Base-by-base conservation (phyloP, 1,140 invertebrate genomes). In the Trichonephila inaurata region DNA sequence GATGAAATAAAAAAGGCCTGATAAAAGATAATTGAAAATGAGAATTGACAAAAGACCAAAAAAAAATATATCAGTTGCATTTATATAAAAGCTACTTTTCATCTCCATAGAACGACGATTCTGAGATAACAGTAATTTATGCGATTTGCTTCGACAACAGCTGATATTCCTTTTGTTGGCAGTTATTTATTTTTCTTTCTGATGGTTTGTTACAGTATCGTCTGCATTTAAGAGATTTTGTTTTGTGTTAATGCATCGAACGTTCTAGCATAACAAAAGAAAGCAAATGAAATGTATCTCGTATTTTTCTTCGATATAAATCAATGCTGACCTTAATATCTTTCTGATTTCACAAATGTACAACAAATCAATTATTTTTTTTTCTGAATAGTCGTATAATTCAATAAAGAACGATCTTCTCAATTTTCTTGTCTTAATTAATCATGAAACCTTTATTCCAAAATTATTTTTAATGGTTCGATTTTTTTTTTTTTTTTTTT, bases 31-130 rank as follows among this genome's bases (percentile, higher is more conserved):
- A 51, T 51, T 12, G 7, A 51, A 51, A 51, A 51, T 51, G 51
- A 51, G 10, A 51, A 51, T 10, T 51, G 0, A 51, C 10, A 51
- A 51, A 51, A 51, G 51, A 51, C 7, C 51, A 51, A 12, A 51
- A 7, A 51, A 12, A 51, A n/a, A n/a, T n/a, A n/a, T n/a, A 51
- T 51, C 10, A 8, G 51, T 51, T 51, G 4, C 51, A 51, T 51
- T 51, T 10, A 58, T 58, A 44, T 24, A 21, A 58, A 44, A 85
- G 82, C 58, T 85, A 60, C 58, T 85, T 85, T 85, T 44, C 82
- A 85, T 85, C 58, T 85, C 21, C 24, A 58, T 60, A 58, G 58
- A 58, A 85, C 24, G 82, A 60, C 18, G 44, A 85, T 85, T 60
- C 82, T n/a, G 24, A 58, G 44, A 85, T 60, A 85, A 28, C n/a